phyloP scores from a whole-genome alignment of 2,888 invertebrate genomes.

The Hyppa rectilinea region DNA sequence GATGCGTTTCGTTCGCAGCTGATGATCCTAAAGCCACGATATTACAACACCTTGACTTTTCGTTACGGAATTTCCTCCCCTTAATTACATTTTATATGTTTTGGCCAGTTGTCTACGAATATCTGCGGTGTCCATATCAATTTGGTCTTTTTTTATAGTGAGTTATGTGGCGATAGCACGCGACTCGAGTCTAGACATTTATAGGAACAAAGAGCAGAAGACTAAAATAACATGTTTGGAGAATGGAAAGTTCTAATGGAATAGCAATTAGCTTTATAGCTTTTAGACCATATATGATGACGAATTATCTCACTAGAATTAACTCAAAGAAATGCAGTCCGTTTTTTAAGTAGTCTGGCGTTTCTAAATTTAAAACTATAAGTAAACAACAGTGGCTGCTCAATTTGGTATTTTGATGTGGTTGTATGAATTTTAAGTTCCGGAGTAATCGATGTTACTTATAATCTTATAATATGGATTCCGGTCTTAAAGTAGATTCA shows the following conservation, averaged over 20 bases:
- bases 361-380: too few relatives aligned
- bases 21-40: constrained; percentile 76
- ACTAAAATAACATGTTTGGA: constrained; percentile 5
- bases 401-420: too few relatives aligned
- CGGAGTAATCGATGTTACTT: too few relatives aligned
- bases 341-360: too few relatives aligned
- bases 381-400: too few relatives aligned
- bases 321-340: neutral
- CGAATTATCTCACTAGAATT: constrained; percentile 1
- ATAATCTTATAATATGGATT: too few relatives aligned
- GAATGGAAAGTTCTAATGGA: constrained; percentile 9
- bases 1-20: constrained; percentile 76
- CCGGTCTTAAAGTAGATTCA: too few relatives aligned
- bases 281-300: too few relatives aligned
- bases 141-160: constrained; percentile 55
- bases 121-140: constrained; percentile 67
- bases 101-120: constrained; percentile 69
- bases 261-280: neutral
- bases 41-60: constrained; percentile 84
- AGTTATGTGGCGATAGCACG: constrained; percentile 48
- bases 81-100: constrained; percentile 79
- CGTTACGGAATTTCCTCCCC: constrained; percentile 84
- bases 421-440: too few relatives aligned
- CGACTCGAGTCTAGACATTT: constrained; percentile 38
- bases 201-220: constrained; percentile 35